Percentiles rank a stretch among this genome's conserved stretches.
These are phyloP conservation scores for Pentamera pediparva DNA, from an alignment of 53 echinoderm and acorn worm species.

Conservation along the genomic window DNA sequence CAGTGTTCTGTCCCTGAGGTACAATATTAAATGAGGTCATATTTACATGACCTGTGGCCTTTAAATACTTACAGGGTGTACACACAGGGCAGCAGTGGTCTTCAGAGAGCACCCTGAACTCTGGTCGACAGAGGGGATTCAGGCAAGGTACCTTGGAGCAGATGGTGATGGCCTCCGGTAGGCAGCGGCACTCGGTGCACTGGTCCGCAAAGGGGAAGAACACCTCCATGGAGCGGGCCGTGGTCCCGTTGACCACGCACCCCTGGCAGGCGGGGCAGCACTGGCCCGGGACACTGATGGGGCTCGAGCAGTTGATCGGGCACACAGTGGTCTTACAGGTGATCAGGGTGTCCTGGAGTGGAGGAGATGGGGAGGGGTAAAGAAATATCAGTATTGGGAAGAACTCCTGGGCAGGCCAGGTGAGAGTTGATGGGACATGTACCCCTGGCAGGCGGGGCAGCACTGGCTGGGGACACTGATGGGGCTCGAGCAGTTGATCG, in stretches of 20 bases:
- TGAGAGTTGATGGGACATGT: too few relatives aligned
- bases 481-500: constrained; percentile 47
- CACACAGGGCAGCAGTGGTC: constrained; percentile 80
- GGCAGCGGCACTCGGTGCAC: constrained; percentile 85
- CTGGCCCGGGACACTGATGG: constrained; percentile 46
- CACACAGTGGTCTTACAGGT: constrained; percentile 53
- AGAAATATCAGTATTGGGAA: background rate
- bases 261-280: constrained; percentile 82
- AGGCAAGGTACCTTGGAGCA: constrained; percentile 76
- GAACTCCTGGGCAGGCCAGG: too few relatives aligned
- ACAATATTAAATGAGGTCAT: background rate
- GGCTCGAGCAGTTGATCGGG: constrained; percentile 51
- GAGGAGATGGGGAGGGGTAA: background rate
- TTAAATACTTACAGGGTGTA: constrained; percentile 8
- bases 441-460: constrained; percentile 74
- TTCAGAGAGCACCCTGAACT: constrained; percentile 52
- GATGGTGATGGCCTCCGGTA: constrained; percentile 24
- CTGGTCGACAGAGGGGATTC: constrained; percentile 54
- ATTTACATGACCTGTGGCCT: background rate
- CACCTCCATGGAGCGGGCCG: constrained; percentile 39
- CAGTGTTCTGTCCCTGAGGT: background rate
- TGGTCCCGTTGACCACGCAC: constrained; percentile 40
- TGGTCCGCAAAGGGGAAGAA: constrained; percentile 64
- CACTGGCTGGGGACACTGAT: constrained; percentile 54
- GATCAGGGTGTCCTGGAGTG: constrained; percentile 55